Base-by-base conservation (phyloP, 2,113 vertebrate species). In the Platysternon megacephalum region DNA sequence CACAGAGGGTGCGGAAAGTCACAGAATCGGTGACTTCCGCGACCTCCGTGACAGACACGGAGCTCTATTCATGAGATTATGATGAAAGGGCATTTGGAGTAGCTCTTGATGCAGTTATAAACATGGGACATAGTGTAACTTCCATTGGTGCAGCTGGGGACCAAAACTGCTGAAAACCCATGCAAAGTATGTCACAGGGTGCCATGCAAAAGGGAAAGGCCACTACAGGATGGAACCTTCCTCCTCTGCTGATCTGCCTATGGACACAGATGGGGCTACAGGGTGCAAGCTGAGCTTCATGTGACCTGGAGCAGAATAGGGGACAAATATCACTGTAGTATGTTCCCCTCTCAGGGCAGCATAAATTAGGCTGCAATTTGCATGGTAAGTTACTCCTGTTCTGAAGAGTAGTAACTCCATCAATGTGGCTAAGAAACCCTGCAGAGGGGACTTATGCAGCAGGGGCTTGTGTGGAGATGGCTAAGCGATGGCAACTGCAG, bases 101-200 rank as follows among this genome's bases (percentile, higher is more conserved):
- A 5, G 19, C 65, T 28, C 56, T 84, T 76, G 42, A 6, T 0
- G 0, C 24, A 0, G 0, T 48, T 19, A 83, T 42, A 44, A 74
- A 24, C n/a, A n/a, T 74, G 52, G 53, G 49, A 3, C 58, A 14
- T 85, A 12, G 32, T 26, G 44, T 5, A 29, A 22, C 14, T 44
- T 56, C 32, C 52, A 44, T 51, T 55, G 29, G 52, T 28, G 52
- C 24, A 22, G 24, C 39, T 26, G 39, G 72, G 72, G 39, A 44
- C 5, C 52, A 42, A 55, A 82, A 55, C 14, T 28, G 24, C 51
- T 26, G 52, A 42, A 82, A 55, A 39, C 12, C 8, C 29, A 10
- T 9, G n/a, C 2, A 13, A 11, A 53, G 42, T 39, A 39, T 10
- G 22, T 16, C 88, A 80, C 52, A 78, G 17, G 61, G 22, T 42